Evolutionary conservation across 2,797 vertebrate genomes (phyloP).

Genomic region (Okamejei kenojei): DNA sequence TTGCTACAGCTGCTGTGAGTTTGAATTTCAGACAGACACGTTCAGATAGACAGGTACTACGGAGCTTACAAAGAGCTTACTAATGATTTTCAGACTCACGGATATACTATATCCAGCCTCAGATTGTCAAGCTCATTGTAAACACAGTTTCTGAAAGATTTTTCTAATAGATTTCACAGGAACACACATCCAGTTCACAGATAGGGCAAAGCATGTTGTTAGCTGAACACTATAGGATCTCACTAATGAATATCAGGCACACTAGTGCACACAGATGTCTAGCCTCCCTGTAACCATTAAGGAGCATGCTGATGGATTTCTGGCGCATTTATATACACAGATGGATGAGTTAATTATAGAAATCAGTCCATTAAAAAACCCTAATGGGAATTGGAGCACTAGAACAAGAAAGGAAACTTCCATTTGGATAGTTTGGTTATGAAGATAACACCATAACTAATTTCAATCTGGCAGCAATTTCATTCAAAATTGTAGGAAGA

Average conservation of each 20-base stretch:
- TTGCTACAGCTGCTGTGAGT: slow-evolving; percentile 26
- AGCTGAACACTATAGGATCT: background rate
- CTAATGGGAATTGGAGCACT: background rate
- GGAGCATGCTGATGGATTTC: slow-evolving; percentile 28
- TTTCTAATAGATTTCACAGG: slow-evolving; percentile 7
- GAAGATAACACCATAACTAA: background rate
- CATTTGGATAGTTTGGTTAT: background rate
- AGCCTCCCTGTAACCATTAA: slow-evolving; percentile 14
- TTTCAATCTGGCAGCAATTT: background rate
- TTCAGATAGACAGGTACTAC: background rate
- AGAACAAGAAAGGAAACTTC: background rate
- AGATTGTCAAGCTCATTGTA: background rate
- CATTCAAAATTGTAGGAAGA: background rate
- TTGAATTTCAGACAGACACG: background rate
- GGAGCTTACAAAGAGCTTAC: background rate
- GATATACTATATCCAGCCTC: background rate
- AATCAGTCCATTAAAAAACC: slow-evolving; percentile 28
- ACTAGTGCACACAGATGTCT: background rate
- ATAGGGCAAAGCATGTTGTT: background rate
- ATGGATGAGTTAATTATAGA: slow-evolving; percentile 2
- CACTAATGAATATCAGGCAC: slow-evolving; percentile 18
- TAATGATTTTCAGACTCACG: slow-evolving; percentile 7
- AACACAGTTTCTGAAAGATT: background rate
- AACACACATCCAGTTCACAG: slow-evolving; percentile 32
- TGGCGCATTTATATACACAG: background rate